Base-by-base conservation (phyloP, 2,113 vertebrate species). In the Siphamia tubifer region DNA sequence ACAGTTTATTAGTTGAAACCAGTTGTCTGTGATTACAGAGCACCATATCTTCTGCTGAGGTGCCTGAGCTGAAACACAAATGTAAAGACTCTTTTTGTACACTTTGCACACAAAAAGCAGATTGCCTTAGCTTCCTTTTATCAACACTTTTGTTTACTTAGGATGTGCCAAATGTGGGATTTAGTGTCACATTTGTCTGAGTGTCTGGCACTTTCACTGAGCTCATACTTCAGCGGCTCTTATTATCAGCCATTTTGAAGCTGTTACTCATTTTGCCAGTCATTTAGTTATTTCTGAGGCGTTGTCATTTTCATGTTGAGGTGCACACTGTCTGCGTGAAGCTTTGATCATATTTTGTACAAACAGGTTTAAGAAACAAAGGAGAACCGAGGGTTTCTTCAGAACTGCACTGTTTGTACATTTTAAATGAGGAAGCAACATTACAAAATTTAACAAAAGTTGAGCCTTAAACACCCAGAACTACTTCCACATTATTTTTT, bases 121-220 rank as follows among this genome's bases (percentile, higher is more conserved):
- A 73, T 68, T 74, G 38, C 70, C 27, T 31, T 40, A 34, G 51
- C 77, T 77, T 69, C 63, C 74, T 82, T 81, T 86, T 77, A 84
- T 85, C 83, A 77, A 72, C 72, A 65, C 81, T 75, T 82, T 71
- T 88, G 82, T 86, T 86, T 84, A 82, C 79, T 44, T 43, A 24
- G 74, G 68, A 80, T 57, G 70, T 69, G 75, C 79, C 82, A 82
- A 82, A 85, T 15, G 73, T 52, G 3, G 82, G 84, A 82, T 87
- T 89, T 85, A 82, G 78, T 85, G 87, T 89, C 87, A 84, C 82
- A 64, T 85, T 85, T 76, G 84, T 81, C 61, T 69, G 69, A 72
- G 76, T 35, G 75, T 83, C 77, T 82, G 71, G 77, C 81, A 74
- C 77, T 69, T 85, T 49, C 71, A 63, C 71, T 32, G 45, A 77